Percentiles rank a stretch among this genome's conserved stretches.
These are phyloP conservation scores for Pollenia angustigena DNA, from an alignment of 2,888 invertebrate genomes.

Conservation along the genomic window DNA sequence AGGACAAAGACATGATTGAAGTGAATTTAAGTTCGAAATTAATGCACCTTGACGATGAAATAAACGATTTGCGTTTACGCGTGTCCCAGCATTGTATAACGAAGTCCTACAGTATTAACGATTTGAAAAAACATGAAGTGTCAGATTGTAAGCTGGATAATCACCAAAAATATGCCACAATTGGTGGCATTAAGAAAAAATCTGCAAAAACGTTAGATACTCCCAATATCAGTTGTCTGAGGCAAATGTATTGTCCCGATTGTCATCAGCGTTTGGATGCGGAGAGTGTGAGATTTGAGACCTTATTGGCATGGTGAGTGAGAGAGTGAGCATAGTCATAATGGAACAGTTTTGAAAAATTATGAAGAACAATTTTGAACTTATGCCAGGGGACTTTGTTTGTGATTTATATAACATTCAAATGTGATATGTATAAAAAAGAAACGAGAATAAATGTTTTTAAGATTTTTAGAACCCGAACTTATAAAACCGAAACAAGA, in stretches of 20 bases:
- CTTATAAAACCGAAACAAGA: no score
- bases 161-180: slow-evolving; percentile 59
- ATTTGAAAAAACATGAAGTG: slow-evolving; percentile 45
- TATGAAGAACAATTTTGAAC: no score
- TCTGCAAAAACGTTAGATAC: slow-evolving; percentile 27
- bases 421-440: no score
- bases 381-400: no score
- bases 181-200: slow-evolving; percentile 41
- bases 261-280: slow-evolving; percentile 79
- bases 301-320: slow-evolving; percentile 77
- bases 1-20: slow-evolving; percentile 78
- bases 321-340: no score
- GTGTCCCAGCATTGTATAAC: slow-evolving; percentile 69
- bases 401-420: no score
- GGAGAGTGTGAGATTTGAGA: slow-evolving; percentile 78
- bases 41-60: slow-evolving; percentile 32
- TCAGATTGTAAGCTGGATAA: slow-evolving; percentile 58
- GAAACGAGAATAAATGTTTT: no score
- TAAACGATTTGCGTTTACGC: slow-evolving; percentile 67
- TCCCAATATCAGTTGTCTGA: slow-evolving; percentile 77
- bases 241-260: slow-evolving; percentile 80
- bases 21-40: slow-evolving; percentile 76
- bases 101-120: slow-evolving; percentile 65
- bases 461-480: no score
- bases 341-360: no score